Base-by-base conservation (phyloP, 1,140 invertebrate genomes). In the Caenorhabditis brenneri region DNA sequence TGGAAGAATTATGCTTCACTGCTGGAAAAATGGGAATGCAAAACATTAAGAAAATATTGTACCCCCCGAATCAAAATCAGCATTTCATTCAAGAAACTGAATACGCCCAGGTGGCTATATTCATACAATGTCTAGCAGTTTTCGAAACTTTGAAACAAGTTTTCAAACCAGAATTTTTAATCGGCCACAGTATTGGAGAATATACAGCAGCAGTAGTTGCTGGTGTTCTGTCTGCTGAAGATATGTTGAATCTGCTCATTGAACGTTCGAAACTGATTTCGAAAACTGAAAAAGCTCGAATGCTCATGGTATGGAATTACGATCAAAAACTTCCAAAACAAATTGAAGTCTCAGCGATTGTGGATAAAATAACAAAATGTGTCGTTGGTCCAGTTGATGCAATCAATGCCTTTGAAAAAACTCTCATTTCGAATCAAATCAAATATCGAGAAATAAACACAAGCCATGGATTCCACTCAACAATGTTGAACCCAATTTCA, bases 151-250 rank as follows among this genome's bases (percentile, higher is more conserved):
- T 88, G 19, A 53, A 82, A 33, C 29, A 16, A 19, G 81, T 85
- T 9, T 80, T 88, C 4, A 29, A 81, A 27, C 80, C 88, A 4
- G 46, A 53, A 6, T 22, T 51, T 33, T 51, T 88, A 16, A 74
- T 89, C 33, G 88, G 88, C 7, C 88, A 89, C 46, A 86, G 83
- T 55, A 49, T 90, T 7, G 88, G 88, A 24, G 88, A 89, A 78
- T 89, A 88, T 69, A 60, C 85, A 19, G 88, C 88, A 16, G 46
- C 88, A 22, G n/a, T 65, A 1, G 29, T 55, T 33, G 46, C 83
- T n/a, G 83, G 60, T 10, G 83, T 80, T 27, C 16, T 89, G 1
- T 27, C 55, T 1, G n/a, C 31, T 15, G 80, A 80, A n/a, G 78
- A 86, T n/a, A 55, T 65, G 15, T 81, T 87, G 15, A 19, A 83